Evolutionary conservation across 2,113 vertebrate species (phyloP).

Genomic region (Lagopus leucura): DNA sequence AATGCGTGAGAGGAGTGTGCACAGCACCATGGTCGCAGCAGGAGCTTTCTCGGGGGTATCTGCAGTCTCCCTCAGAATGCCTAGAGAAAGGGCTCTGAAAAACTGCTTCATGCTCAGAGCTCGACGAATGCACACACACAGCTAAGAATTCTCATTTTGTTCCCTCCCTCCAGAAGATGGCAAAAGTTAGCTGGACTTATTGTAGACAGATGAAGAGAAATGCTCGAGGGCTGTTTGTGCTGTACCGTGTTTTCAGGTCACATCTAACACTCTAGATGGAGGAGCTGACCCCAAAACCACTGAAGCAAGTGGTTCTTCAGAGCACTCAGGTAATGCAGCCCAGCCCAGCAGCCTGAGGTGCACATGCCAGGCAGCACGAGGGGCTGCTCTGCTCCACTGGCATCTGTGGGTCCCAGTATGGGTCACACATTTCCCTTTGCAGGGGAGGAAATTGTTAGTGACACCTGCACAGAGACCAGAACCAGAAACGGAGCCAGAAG

Average conservation of each 20-base stretch:
- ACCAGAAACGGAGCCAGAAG: background rate
- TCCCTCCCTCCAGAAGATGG: slow-evolving; percentile 62
- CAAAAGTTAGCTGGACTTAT: slow-evolving; percentile 48
- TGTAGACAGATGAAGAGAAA: background rate
- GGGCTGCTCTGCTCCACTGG: background rate
- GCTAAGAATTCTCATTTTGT: background rate
- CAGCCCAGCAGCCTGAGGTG: background rate
- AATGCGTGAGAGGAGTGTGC: background rate
- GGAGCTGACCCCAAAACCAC: background rate
- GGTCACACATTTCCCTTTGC: background rate
- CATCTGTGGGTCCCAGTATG: background rate
- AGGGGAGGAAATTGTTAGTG: background rate
- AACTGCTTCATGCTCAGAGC: background rate
- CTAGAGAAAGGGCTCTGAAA: background rate
- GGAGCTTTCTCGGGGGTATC: background rate
- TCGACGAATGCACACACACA: background rate
- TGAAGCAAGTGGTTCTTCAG: background rate
- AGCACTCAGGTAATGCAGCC: background rate
- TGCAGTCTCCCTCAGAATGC: background rate
- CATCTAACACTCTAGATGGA: background rate
- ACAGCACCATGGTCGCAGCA: background rate
- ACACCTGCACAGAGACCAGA: background rate
- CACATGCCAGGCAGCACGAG: background rate
- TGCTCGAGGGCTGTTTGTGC: background rate
- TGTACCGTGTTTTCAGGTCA: background rate